These are phyloP conservation scores for Progne subis DNA, from an alignment of 2,113 vertebrate species.

Conservation along the genomic window DNA sequence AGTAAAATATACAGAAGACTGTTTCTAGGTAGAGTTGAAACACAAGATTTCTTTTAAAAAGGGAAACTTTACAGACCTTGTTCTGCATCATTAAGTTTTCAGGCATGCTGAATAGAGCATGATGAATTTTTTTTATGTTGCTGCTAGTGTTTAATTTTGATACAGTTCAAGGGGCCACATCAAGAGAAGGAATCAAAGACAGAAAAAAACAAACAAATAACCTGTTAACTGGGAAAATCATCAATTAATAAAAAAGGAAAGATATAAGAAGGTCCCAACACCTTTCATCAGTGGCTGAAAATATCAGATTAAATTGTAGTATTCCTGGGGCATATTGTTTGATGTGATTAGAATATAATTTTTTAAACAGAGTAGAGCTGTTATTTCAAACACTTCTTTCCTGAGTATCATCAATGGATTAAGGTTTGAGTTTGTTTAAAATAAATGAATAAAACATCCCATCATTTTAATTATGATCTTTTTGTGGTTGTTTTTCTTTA, in stretches of 20 bases:
- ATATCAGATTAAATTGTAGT: constrained; percentile 39
- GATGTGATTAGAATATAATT: constrained; percentile 26
- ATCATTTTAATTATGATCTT: constrained; percentile 41
- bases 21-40: constrained; percentile 10
- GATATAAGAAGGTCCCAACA: constrained; percentile 26
- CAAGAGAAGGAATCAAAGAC: constrained; percentile 57
- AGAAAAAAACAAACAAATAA: not conserved
- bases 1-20: constrained; percentile 43
- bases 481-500: constrained; percentile 17
- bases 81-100: constrained; percentile 69
- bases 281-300: constrained; percentile 59
- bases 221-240: constrained; percentile 19
- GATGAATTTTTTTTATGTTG: constrained; percentile 64
- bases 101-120: constrained; percentile 56
- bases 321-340: constrained; percentile 51
- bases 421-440: not conserved
- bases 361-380: constrained; percentile 45
- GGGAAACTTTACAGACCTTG: constrained; percentile 55
- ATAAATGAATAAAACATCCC: constrained; percentile 38
- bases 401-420: not conserved
- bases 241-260: not conserved
- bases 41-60: constrained; percentile 57
- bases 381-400: constrained; percentile 59
- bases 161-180: constrained; percentile 63
- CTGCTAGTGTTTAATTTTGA: constrained; percentile 68